Base-by-base conservation (phyloP, 2,797 vertebrate species). In the Taenioides sp. region DNA sequence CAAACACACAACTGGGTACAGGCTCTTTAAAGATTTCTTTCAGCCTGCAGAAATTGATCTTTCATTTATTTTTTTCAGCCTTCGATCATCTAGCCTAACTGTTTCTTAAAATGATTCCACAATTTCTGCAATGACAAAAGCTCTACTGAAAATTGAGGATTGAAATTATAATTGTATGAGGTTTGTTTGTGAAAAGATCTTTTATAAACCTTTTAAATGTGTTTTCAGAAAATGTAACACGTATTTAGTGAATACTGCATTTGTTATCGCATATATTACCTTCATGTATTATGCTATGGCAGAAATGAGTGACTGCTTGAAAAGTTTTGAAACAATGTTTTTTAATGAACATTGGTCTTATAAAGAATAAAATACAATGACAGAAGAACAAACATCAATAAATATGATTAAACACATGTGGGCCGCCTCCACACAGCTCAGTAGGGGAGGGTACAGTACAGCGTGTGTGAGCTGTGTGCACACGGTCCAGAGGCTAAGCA, bases 301-400 rank as follows among this genome's bases (percentile, higher is more conserved):
- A 43, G 54, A 55, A 55, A 55, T 55, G 1, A 55, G 54, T n/a
- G 20, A 3, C 2, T 0, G 2, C 54, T 18, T 18, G 18, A 59
- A 79, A 90, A 79, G 3, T 87, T 91, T 93, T 88, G 87, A 92
- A 91, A 92, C 90, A 91, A 92, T 91, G 80, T 78, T 93, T 95
- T 93, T 95, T 93, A 94, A 93, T 94, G 87, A 92, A 86, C 77
- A 83, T 89, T 91, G 89, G 85, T 90, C 84, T 91, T 79, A 87
- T 90, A 94, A 95, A 94, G 89, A 94, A 93, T 90, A 91, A 84
- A 87, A 92, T 92, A 94, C 94, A 93, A 82, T 84, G 89, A 93
- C 89, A 90, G 92, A 90, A 91, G 87, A 93, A 94, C 90, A 91
- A 72, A 93, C 92, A 92, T 88, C 91, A 92, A 91, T 93, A 92